Evolutionary conservation across 2,888 invertebrate genomes (phyloP).

Genomic region (Sesia apiformis): DNA sequence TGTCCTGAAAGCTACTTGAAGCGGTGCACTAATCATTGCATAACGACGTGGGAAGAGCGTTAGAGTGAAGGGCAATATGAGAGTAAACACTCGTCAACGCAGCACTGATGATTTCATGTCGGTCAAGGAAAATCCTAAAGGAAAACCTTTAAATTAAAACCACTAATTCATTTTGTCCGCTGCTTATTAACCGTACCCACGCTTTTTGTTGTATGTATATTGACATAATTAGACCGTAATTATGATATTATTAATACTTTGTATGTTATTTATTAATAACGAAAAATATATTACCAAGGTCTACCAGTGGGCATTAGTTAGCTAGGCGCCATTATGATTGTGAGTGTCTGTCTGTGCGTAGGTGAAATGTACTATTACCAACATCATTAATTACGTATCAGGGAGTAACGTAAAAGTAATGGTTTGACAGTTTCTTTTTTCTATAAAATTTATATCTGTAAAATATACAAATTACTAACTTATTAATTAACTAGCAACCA

Average conservation of each 20-base stretch:
- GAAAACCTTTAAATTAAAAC: constrained; percentile 26
- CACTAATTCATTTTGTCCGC: not conserved
- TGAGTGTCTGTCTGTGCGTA: too few species aligned
- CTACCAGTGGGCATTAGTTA: too few species aligned
- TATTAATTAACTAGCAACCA: not conserved
- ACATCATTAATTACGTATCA: too few species aligned
- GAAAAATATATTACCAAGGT: too few species aligned
- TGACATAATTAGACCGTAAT: too few species aligned
- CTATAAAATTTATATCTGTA: too few species aligned
- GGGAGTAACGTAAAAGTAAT: too few species aligned
- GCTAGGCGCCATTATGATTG: too few species aligned
- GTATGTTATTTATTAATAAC: too few species aligned
- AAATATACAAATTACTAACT: not conserved
- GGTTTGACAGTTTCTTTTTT: too few species aligned
- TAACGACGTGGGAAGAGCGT: constrained; percentile 42
- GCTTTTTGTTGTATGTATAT: too few species aligned
- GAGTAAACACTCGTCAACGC: constrained; percentile 47
- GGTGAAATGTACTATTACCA: too few species aligned
- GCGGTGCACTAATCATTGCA: constrained; percentile 33
- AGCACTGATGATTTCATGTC: constrained; percentile 54
- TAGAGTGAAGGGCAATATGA: constrained; percentile 46
- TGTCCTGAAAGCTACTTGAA: constrained; percentile 34
- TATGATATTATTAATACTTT: not conserved
- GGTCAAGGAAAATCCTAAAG: constrained; percentile 56
- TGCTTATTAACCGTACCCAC: not conserved